Conservation (phyloP, 2,797 vertebrate species). For the Cirrhinus mrigala region DNA sequence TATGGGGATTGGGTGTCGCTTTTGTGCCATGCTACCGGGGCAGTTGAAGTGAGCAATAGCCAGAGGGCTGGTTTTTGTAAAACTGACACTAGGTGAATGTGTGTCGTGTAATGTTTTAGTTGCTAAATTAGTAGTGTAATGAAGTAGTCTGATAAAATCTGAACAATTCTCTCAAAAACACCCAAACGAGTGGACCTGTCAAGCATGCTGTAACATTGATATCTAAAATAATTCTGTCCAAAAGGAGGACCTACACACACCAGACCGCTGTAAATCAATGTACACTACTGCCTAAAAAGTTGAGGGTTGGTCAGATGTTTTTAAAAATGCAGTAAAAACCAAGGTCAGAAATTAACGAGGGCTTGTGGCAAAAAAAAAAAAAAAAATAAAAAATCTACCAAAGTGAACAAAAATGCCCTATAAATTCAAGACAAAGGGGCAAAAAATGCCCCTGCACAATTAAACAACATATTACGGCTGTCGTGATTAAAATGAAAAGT, state of each 20-base stretch:
- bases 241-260: not conserved
- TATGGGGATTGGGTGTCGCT: conserved; percentile 77
- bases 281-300: not conserved
- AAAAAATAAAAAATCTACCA: too few species aligned
- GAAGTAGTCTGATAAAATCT: not conserved
- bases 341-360: too few species aligned
- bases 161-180: not conserved
- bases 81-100: conserved; percentile 22
- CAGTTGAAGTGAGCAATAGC: conserved; percentile 82
- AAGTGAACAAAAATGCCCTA: too few species aligned
- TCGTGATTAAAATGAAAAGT: too few species aligned
- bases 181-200: not conserved
- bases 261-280: not conserved
- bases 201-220: not conserved
- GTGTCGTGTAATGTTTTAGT: conserved; percentile 15
- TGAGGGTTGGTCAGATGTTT: not conserved
- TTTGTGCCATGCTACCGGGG: conserved; percentile 59
- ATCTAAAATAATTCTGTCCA: not conserved
- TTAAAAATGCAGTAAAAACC: not conserved
- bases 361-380: too few species aligned
- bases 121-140: conserved; percentile 11
- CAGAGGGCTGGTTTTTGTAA: conserved; percentile 60
- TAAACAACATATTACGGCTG: too few species aligned
- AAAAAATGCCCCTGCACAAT: too few species aligned
- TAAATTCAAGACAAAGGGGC: too few species aligned